phyloP scores from a whole-genome alignment of 1,140 invertebrate genomes.

The Propsilocerus akamusi region DNA sequence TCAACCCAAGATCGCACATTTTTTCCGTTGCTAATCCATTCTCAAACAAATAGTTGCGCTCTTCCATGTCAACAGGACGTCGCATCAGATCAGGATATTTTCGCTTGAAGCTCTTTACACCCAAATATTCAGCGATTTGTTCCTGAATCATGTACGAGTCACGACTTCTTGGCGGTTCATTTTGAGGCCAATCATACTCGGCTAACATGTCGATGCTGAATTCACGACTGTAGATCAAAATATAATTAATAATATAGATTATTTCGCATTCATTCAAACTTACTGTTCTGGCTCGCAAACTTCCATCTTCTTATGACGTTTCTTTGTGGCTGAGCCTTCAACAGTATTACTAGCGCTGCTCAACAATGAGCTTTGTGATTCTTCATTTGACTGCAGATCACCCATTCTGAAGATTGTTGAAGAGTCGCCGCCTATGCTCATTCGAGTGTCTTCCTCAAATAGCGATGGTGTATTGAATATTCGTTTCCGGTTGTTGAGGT shows the following conservation, averaged over 20 bases:
- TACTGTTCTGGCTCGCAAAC: constrained; percentile 45
- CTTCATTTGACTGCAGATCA: constrained; percentile 46
- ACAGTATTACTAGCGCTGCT: constrained; percentile 34
- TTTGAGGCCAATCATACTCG: constrained; percentile 84
- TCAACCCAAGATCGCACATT: constrained; percentile 83
- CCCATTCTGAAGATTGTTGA: constrained; percentile 19
- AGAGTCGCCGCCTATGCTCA: constrained; percentile 55
- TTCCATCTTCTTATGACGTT: constrained; percentile 52
- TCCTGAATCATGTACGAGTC: constrained; percentile 78
- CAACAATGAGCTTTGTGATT: constrained; percentile 55
- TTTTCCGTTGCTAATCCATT: constrained; percentile 74
- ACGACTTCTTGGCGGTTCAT: constrained; percentile 33
- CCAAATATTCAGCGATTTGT: constrained; percentile 70
- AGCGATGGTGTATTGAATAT: constrained; percentile 32
- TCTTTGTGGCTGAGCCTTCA: constrained; percentile 42
- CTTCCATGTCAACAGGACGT: constrained; percentile 70
- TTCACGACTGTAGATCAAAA: constrained; percentile 28
- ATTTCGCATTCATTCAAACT: constrained; percentile 9
- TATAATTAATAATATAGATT: background rate
- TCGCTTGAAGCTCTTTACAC: constrained; percentile 86
- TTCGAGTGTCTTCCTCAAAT: constrained; percentile 71
- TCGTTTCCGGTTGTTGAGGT: background rate
- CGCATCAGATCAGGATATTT: constrained; percentile 83
- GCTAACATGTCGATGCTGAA: constrained; percentile 73
- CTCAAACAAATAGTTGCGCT: constrained; percentile 71